Evolutionary conservation across 1,140 invertebrate genomes (phyloP), one percentile per base, ranked within the genome.

Genomic region (Zelostemma sp.): DNA sequence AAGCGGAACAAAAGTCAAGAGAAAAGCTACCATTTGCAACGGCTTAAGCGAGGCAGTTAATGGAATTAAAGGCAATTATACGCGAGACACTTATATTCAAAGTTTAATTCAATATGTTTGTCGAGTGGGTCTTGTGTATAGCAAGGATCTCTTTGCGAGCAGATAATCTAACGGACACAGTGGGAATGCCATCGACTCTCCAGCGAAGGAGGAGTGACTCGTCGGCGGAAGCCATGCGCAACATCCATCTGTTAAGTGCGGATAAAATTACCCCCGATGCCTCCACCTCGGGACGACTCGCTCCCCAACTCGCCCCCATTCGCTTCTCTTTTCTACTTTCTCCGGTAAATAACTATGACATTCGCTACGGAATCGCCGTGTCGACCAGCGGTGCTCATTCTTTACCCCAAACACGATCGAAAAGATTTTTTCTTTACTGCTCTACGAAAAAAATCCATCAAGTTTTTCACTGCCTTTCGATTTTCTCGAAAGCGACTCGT

Each of bases 181-280:
- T 63, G 54, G 40, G 40, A 74, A 74, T 69, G 50, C 56, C 66
- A 65, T 61, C 50, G 60, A 56, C 64, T 71, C 61, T 8, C 3
- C 19, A 35, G 25, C 12, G 47, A 19, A 38, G 16, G 17, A 16
- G 38, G 61, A 57, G 51, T 33, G 45, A 43, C 50, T 53, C 51
- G 48, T 50, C 21, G 54, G 40, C 53, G 59, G 72, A 74, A 73
- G 67, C 72, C 67, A 72, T 72, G 70, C 68, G 74, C 65, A 55
- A 63, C 63, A 77, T 77, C 73, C 75, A 80, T 76, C 74, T 75
- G 74, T 69, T 78, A 76, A 80, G 75, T 77, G 73, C 69, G 71
- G 73, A 78, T 80, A 75, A 77, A 78, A 78, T 78, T 77, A 76
- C 72, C 58, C 41, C 38, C 40, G 53, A 49, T 11, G 11, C 35